A percentile compares a stretch with the other conserved stretches of the same genome.
phyloP scores from a whole-genome alignment of 2,888 invertebrate genomes.

The Poecilus cupreus region DNA sequence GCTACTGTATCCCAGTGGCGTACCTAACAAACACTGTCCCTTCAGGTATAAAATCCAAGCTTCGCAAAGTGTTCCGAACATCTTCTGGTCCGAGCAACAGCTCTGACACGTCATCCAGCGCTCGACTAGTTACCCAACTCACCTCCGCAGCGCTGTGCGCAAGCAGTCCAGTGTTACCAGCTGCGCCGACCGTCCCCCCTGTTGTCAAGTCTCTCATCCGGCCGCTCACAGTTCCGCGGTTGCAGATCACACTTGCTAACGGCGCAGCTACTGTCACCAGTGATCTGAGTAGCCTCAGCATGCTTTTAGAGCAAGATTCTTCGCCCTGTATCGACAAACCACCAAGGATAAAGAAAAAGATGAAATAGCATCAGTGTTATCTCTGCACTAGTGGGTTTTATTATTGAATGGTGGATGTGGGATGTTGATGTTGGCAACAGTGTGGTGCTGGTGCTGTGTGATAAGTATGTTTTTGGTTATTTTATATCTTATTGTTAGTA shows the following conservation, averaged over 20 bases:
- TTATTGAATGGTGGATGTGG: conserved; percentile 3
- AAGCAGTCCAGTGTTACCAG: conserved; percentile 77
- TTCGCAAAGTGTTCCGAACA: conserved; percentile 76
- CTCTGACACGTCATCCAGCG: conserved; percentile 71
- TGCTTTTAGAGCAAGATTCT: conserved; percentile 47
- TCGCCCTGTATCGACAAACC: conserved; percentile 60
- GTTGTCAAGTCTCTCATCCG: conserved; percentile 76
- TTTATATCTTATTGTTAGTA: conserved; percentile 22
- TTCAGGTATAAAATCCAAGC: conserved; percentile 75
- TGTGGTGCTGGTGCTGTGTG: conserved; percentile 3
- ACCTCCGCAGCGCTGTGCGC: conserved; percentile 78
- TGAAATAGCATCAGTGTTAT: conserved; percentile 59
- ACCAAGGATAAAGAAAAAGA: conserved; percentile 61
- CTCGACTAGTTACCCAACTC: conserved; percentile 75
- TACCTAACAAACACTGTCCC: conserved; percentile 61
- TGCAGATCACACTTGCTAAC: conserved; percentile 73
- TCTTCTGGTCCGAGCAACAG: conserved; percentile 72
- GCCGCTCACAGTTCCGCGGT: conserved; percentile 76
- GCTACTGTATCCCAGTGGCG: conserved; percentile 9
- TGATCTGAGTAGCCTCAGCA: conserved; percentile 21
- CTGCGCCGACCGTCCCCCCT: conserved; percentile 74
- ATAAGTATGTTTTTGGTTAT: conserved; percentile 24
- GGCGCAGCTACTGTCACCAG: conserved; percentile 64
- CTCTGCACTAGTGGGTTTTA: conserved; percentile 53
- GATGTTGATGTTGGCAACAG: conserved; percentile 4